Evolutionary conservation across 37 sponge, comb jelly and placozoan genomes (phyloP), one percentile per base, ranked within the genome.

Genomic region (Theonella swinhoei): DNA sequence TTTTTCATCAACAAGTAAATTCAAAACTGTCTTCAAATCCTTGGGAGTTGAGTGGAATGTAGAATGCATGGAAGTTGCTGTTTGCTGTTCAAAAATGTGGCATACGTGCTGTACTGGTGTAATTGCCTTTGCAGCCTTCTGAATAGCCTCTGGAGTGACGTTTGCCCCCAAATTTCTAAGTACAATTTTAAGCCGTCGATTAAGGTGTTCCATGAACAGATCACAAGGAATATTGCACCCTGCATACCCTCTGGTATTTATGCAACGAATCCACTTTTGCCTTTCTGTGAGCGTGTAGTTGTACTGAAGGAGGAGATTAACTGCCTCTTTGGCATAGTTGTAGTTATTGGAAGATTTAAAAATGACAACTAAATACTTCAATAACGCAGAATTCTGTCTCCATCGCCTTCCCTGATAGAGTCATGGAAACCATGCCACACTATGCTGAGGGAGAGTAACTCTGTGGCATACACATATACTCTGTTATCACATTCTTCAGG

Each of bases 351-450:
- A 35, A 3, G n/a, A 26, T 29, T 87, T 87, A 35, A 80, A 87
- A 24, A 80, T 0, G 11, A 80, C 42, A 19, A 87, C 67, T 25
- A 87, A 23, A 19, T 80, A 9, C 62, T 73, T 87, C 88, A 80
- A 43, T 74, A 75, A 8, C 68, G 5, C 29, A 87, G 22, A 11
- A 87, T 47, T 35, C 88, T 73, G 28, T 75, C 68, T 24, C 88
- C 88, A 74, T 87, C 88, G 9, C 88, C 88, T 40, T 80, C 88
- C 24, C 65, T 3, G 24, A 61, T 63, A 3, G 75, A 80, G 75
- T 87, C 88, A 64, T 75, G 68, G 42, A 80, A 80, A 0, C 76
- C 67, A 66, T 80, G 81, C 88, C 88, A 87, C 23, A 87, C 2
- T 29, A 84, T 34, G 2, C 79, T 65, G 3, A 78, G 65, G 35